Conservation (phyloP, 2,888 invertebrate species). For the Stenolophus ochropezus region DNA sequence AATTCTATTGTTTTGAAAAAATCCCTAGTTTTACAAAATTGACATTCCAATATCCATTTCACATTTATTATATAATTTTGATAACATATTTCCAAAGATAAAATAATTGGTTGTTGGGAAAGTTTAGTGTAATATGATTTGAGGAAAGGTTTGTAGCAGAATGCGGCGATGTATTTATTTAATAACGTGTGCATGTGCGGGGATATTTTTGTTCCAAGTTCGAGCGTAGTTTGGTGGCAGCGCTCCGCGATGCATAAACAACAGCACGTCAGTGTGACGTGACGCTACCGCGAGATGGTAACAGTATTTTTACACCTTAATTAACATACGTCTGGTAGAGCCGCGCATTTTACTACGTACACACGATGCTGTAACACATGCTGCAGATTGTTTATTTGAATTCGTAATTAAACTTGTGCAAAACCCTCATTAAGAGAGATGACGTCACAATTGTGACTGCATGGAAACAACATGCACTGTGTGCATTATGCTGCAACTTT, state of each 20-base stretch:
- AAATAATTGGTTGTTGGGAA: no score
- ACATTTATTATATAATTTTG: no score
- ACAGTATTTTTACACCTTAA: slow-evolving; percentile 51
- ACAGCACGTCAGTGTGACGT: slow-evolving; percentile 21
- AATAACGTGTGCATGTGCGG: no score
- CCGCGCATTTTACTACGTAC: slow-evolving; percentile 15
- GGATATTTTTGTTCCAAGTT: not conserved
- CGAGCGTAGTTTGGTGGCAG: not conserved
- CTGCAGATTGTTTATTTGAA: slow-evolving; percentile 57
- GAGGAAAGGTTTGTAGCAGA: no score
- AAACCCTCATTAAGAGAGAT: slow-evolving; percentile 55
- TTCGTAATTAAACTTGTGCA: slow-evolving; percentile 57
- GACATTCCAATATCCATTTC: no score
- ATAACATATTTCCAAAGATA: no score
- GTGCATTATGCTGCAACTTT: slow-evolving; percentile 15
- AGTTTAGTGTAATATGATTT: no score
- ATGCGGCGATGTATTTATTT: no score
- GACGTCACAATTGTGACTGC: slow-evolving; percentile 37
- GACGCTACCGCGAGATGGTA: slow-evolving; percentile 39
- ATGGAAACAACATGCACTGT: not conserved
- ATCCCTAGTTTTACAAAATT: no score
- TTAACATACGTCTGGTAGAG: slow-evolving; percentile 47
- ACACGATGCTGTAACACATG: slow-evolving; percentile 49
- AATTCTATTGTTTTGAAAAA: no score
- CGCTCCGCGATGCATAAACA: slow-evolving; percentile 29